These are phyloP conservation scores for Sinhomidia bicolor DNA, from an alignment of 2,888 invertebrate genomes.

Conservation along the genomic window DNA sequence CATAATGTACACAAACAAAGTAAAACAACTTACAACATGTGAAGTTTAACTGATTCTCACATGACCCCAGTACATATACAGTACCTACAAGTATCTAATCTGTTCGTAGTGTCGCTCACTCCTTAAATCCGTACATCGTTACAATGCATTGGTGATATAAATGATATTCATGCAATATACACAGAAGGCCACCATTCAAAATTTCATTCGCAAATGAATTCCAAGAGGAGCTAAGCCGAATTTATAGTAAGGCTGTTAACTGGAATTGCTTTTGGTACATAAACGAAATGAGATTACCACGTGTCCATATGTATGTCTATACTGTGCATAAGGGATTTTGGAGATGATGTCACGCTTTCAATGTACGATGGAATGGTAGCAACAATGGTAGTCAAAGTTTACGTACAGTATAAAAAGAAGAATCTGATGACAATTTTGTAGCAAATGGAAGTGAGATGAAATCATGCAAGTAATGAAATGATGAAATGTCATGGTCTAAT, in stretches of 20 bases:
- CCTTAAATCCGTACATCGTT: too few relatives aligned
- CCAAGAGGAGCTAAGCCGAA: background rate
- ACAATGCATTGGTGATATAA: background rate
- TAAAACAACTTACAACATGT: too few relatives aligned
- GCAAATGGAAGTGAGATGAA: slow-evolving; percentile 26
- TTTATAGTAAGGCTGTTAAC: background rate
- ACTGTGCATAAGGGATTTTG: background rate
- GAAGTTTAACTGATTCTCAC: too few relatives aligned
- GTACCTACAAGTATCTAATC: too few relatives aligned
- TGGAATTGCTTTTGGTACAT: slow-evolving; percentile 16
- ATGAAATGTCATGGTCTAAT: slow-evolving; percentile 32
- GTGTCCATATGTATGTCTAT: too few relatives aligned
- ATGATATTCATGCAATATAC: background rate
- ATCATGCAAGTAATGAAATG: slow-evolving; percentile 33
- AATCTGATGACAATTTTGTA: background rate
- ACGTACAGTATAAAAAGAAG: too few relatives aligned
- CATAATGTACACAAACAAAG: too few relatives aligned
- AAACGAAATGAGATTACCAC: slow-evolving; percentile 39
- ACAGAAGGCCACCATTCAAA: background rate
- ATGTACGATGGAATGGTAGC: background rate
- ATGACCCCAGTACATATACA: too few relatives aligned
- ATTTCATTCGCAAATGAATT: background rate
- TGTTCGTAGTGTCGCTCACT: too few relatives aligned
- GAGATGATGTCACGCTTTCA: background rate
- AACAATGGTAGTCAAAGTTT: background rate